These are phyloP conservation scores for Cliona cf. orientalis DNA, from an alignment of 37 sponge, comb jelly and placozoan species.

Conservation along the genomic window DNA sequence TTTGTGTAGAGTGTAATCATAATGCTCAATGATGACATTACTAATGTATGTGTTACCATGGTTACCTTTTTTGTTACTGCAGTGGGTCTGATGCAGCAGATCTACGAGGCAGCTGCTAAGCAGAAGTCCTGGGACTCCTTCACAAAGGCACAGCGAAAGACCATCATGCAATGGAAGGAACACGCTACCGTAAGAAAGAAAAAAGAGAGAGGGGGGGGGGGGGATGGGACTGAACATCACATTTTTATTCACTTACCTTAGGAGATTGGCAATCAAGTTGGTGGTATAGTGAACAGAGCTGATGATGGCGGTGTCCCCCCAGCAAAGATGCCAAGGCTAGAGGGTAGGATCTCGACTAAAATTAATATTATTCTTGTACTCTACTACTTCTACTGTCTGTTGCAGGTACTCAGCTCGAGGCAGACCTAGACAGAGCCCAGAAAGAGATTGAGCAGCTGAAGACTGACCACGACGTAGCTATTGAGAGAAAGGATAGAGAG, in stretches of 20 bases:
- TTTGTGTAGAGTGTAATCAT: neutral
- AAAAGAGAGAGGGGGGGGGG: too few relatives aligned
- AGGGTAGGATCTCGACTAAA: too few relatives aligned
- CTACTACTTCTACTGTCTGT: too few relatives aligned
- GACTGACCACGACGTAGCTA: slow-evolving; percentile 49
- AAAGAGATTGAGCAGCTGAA: slow-evolving; percentile 59
- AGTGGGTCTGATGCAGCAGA: slow-evolving; percentile 56
- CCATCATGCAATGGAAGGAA: slow-evolving; percentile 72
- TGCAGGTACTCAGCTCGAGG: neutral
- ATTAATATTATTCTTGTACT: too few relatives aligned
- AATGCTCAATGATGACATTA: neutral
- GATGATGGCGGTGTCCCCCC: too few relatives aligned
- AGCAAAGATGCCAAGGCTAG: too few relatives aligned
- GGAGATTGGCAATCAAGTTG: too few relatives aligned
- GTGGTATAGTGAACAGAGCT: too few relatives aligned
- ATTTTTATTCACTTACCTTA: too few relatives aligned
- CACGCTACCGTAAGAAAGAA: slow-evolving; percentile 19
- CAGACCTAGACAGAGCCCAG: slow-evolving; percentile 26
- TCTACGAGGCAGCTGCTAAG: slow-evolving; percentile 34
- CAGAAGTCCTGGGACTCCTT: slow-evolving; percentile 63
- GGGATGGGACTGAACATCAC: too few relatives aligned
- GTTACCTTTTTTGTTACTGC: neutral
- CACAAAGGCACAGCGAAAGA: slow-evolving; percentile 75
- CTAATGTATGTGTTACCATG: neutral
- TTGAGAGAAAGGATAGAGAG: slow-evolving; percentile 64